Evolutionary conservation across 2,888 invertebrate genomes (phyloP), one percentile per base, ranked within the genome.

Genomic region (Drosophila prolongata): DNA sequence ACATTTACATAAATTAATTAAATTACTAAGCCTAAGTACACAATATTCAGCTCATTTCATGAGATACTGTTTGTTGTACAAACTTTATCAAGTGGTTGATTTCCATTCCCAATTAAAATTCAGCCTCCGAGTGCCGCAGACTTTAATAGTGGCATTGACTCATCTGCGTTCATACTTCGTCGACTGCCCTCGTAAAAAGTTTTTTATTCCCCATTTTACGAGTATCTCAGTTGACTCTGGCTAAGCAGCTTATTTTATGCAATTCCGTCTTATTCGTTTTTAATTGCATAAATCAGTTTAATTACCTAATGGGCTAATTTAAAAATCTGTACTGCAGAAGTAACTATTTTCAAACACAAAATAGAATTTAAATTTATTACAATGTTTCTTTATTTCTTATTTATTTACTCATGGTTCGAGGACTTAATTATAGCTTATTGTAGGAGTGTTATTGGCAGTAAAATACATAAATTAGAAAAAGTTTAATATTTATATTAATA

Each of bases 141-240:
- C 42, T 43, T 67, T 38, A 27, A 38, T 54, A 38, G 53, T 68
- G 16, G 44, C 37, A 40, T 38, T 54, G 34, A 52, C 50, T 43
- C 40, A 60, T 38, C 44, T 46, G 47, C 24, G 27, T 46, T 46
- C 34, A 13, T 37, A 19, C 27, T 42, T 35, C 30, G 14, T 6
- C 16, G 19, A 19, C 35, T 52, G 52, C 10, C 40, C 62, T 56
- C 56, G 46, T 62, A 69, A 56, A 53, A 57, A 50, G 24, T 62
- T 69, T 56, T 53, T 69, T 56, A 42, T 61, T 61, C 67, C 6
- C 24, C 42, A 46, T 42, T 69, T 69, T 49, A 57, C 53, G 43
- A 49, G 53, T 10, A 42, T 54, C 53, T 43, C 46, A 46, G 55
- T 24, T 56, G 61, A 52, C 50, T 40, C 19, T 46, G 42, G 55